Base-by-base conservation (phyloP, 2,113 vertebrate genomes). In the Scolopax mira region DNA sequence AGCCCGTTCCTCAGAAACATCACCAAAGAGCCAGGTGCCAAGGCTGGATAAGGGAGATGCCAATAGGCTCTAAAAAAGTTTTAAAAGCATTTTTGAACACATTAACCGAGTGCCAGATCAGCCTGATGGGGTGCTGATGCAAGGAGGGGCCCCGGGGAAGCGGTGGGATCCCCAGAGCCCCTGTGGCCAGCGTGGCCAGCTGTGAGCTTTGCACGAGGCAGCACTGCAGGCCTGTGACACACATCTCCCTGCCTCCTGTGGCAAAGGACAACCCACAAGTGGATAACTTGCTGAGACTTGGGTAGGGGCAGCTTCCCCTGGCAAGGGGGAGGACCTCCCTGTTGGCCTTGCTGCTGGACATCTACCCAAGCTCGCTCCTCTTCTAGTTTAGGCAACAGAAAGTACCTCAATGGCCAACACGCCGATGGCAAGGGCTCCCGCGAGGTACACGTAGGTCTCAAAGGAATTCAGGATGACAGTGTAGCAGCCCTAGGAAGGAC, bases 371-470 rank as follows among this genome's bases (percentile, higher is more conserved):
- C 19, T 8, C 3, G 52, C 18, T 46, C 41, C 70, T 55, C 31
- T 44, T 11, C 44, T 23, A 8, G 44, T 15, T 18, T 67, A 10
- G 10, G 4, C 64, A 41, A 24, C 13, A 6, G 10, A 82, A 98
- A 15, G n/a, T 97, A 99, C 99, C 98, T 99, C 99, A 5, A 99
- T 98, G 11, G 99, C 98, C 97, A 99, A 61, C 73, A 99, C 98
- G 8, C 99, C 98, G 2, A 99, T 99, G 96, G 98, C 98, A 14
- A 99, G 98, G 25, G 98, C 99, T 95, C 99, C 99, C 1, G 99
- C 98, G 57, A 99, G 97, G 97, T 99, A 99, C 91, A 99, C 99
- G 5, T 99, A 99, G 0, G 98, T 98, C 96, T 99, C 98, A 13
- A 99, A 98, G 96, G 99, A 97, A 30, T 99, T 99, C 77, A 99